Conservation (phyloP, 1,140 invertebrate genomes). For the Conus ventricosus region DNA sequence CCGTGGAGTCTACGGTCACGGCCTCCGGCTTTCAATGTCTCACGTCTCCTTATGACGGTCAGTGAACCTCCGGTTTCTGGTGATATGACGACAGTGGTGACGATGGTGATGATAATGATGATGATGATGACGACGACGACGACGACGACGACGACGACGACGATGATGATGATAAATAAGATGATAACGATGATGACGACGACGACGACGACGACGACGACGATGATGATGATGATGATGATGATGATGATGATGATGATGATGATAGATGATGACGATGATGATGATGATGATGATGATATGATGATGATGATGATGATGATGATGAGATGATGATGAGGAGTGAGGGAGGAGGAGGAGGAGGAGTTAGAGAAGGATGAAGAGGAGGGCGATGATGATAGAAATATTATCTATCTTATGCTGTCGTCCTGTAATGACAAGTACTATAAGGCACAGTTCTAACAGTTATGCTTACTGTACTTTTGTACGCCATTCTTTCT, state of each 20-base stretch:
- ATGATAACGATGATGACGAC: not conserved
- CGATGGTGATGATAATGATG: not conserved
- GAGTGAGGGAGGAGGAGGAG: not conserved
- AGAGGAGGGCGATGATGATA: not conserved
- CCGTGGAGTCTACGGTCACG: slow-evolving; percentile 15
- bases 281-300: slow-evolving; percentile 28
- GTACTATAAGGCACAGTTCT: too few species aligned
- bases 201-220: slow-evolving; percentile 33
- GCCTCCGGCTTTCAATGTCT: slow-evolving; percentile 26
- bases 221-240: slow-evolving; percentile 35
- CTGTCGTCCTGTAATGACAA: too few species aligned
- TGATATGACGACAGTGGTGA: not conserved
- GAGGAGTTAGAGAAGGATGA: not conserved
- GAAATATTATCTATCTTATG: too few species aligned
- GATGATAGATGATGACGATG: not conserved
- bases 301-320: not conserved
- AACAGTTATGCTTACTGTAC: too few species aligned
- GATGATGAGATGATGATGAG: not conserved
- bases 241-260: slow-evolving; percentile 36
- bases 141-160: not conserved
- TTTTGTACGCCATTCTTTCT: too few species aligned
- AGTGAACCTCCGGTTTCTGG: not conserved
- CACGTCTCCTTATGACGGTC: not conserved
- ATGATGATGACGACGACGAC: not conserved
- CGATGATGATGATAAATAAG: too few species aligned